phyloP scores from a whole-genome alignment of 1,140 invertebrate species.

The Glossosoma conforme region DNA sequence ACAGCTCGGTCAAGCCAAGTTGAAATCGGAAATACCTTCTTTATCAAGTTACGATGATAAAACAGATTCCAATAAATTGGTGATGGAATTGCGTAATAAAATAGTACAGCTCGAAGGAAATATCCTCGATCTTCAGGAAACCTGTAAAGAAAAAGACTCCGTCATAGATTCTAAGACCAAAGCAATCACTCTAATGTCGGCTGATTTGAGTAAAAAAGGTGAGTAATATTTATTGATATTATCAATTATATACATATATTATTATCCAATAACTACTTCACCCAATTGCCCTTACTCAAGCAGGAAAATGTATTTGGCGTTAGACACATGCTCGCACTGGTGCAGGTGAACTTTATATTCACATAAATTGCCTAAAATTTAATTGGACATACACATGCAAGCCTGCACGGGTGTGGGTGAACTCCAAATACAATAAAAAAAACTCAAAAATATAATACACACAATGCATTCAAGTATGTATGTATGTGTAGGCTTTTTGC shows the following conservation, averaged over 20 bases:
- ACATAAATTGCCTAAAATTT: too few species aligned
- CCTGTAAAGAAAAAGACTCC: slow-evolving; percentile 78
- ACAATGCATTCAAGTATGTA: too few species aligned
- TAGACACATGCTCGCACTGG: too few species aligned
- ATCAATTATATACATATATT: slow-evolving; percentile 11
- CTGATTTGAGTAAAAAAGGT: slow-evolving; percentile 66
- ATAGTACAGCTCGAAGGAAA: slow-evolving; percentile 60
- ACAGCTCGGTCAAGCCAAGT: slow-evolving; percentile 22
- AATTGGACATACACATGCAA: too few species aligned
- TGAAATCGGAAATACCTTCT: slow-evolving; percentile 2
- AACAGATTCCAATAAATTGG: slow-evolving; percentile 40
- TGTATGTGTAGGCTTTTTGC: too few species aligned
- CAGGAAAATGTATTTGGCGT: too few species aligned
- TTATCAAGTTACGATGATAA: slow-evolving; percentile 3
- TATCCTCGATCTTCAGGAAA: slow-evolving; percentile 69
- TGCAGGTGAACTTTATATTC: too few species aligned
- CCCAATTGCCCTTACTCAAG: too few species aligned
- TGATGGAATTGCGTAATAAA: slow-evolving; percentile 45
- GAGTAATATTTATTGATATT: slow-evolving; percentile 19
- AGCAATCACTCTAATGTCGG: slow-evolving; percentile 73
- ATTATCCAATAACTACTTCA: too few species aligned
- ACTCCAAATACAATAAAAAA: too few species aligned
- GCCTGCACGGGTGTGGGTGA: too few species aligned
- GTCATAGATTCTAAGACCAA: slow-evolving; percentile 79
- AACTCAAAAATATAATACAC: too few species aligned